Evolutionary conservation across 2,113 vertebrate species (phyloP).

Genomic region (Formicarius rufipectus): DNA sequence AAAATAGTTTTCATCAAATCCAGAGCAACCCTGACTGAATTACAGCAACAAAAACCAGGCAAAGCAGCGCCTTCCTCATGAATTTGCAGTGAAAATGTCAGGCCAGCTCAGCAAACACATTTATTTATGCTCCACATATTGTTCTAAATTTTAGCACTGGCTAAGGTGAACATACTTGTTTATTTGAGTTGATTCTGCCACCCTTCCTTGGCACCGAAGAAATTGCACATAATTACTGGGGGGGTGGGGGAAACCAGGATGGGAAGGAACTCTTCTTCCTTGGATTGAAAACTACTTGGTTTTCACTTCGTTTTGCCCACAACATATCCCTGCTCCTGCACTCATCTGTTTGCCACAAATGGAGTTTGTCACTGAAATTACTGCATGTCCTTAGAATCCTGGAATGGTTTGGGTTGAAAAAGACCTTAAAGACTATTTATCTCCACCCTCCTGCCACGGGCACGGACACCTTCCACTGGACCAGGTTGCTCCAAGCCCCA

Average conservation of each 20-base stretch:
- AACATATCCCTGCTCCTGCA: rapidly evolving
- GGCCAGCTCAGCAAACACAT: background rate
- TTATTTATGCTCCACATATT: background rate
- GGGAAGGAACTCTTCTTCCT: background rate
- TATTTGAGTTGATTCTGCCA: background rate
- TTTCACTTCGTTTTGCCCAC: background rate
- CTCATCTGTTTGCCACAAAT: background rate
- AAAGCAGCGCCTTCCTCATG: background rate
- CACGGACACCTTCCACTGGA: background rate
- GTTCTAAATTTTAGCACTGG: background rate
- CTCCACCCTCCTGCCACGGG: background rate
- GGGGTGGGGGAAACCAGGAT: background rate
- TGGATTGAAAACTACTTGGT: background rate
- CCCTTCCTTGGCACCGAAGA: background rate
- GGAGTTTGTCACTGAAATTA: background rate
- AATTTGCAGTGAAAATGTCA: background rate
- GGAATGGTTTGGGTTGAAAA: background rate
- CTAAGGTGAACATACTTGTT: background rate
- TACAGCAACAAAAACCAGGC: background rate
- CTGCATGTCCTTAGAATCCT: background rate
- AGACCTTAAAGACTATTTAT: background rate
- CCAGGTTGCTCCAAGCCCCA: rapidly evolving
- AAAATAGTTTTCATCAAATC: background rate
- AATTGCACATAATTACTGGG: background rate
- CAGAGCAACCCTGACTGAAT: background rate